Evolutionary conservation across 2,888 invertebrate genomes (phyloP).

Genomic region (Polydrusus cervinus): DNA sequence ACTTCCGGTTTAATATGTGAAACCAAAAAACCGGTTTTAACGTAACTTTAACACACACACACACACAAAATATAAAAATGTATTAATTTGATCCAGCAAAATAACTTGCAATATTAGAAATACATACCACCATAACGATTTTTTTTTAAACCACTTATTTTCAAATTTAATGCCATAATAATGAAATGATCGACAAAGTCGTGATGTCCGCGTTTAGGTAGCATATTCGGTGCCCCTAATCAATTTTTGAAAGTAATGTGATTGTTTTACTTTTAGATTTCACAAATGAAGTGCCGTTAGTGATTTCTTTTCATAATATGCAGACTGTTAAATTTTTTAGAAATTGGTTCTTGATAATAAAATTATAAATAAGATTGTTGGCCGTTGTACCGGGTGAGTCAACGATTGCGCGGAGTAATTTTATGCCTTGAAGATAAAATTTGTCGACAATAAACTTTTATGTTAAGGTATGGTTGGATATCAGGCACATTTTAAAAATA

Average conservation of each 20-base stretch:
- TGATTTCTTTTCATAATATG: background rate
- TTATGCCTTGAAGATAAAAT: too few species aligned
- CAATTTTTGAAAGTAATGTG: background rate
- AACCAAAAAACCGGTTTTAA: too few species aligned
- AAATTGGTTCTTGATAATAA: background rate
- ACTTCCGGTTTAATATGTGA: too few species aligned
- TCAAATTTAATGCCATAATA: conserved; percentile 9
- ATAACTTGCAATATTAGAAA: too few species aligned
- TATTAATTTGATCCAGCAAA: too few species aligned
- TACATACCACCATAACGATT: background rate
- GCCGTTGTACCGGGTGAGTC: too few species aligned
- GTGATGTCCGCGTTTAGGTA: conserved; percentile 1
- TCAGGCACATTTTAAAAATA: too few species aligned
- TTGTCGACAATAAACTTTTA: too few species aligned
- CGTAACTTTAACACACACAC: too few species aligned
- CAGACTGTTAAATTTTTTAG: background rate
- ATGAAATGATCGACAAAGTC: background rate
- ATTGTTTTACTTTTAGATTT: background rate
- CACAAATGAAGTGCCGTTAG: conserved; percentile 3
- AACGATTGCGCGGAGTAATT: too few species aligned
- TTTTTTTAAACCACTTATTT: background rate
- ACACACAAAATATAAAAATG: too few species aligned
- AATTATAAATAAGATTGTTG: background rate
- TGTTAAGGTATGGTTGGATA: too few species aligned
- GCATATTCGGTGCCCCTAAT: conserved; percentile 8